Conservation (phyloP, 1,140 invertebrate genomes). For the Planococcus citri region DNA sequence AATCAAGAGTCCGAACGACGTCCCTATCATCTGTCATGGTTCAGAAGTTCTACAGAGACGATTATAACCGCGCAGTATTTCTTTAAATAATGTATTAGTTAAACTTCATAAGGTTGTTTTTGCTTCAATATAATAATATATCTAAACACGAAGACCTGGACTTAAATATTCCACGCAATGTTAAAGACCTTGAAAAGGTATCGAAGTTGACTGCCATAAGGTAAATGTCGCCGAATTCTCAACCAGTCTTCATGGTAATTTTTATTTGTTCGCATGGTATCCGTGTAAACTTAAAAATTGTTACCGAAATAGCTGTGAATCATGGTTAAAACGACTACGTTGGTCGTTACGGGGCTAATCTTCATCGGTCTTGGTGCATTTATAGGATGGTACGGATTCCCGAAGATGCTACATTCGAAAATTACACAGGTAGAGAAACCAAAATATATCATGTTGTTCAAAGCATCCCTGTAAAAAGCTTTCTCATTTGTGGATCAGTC, state of each 20-base stretch:
- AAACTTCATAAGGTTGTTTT: neutral
- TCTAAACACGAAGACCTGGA: neutral
- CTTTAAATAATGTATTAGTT: slow-evolving; percentile 4
- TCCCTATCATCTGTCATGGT: neutral
- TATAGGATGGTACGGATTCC: slow-evolving; percentile 24
- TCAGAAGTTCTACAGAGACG: neutral
- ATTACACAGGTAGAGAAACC: slow-evolving; percentile 18
- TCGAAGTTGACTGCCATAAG: slow-evolving; percentile 11
- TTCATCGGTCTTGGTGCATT: slow-evolving; percentile 9
- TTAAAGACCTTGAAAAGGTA: slow-evolving; percentile 20
- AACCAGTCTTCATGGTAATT: slow-evolving; percentile 14
- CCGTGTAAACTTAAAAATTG: neutral
- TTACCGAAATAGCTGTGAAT: neutral
- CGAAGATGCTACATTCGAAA: slow-evolving; percentile 21
- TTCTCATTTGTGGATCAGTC: too few species aligned
- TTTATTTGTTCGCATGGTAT: slow-evolving; percentile 4
- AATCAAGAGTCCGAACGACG: neutral
- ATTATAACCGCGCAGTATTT: neutral
- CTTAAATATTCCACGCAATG: slow-evolving; percentile 18
- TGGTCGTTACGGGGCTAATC: slow-evolving; percentile 21
- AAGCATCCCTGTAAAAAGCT: too few species aligned
- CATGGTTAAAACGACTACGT: slow-evolving; percentile 22
- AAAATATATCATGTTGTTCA: too few species aligned
- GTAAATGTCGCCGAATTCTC: slow-evolving; percentile 8
- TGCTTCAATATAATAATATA: neutral